Base-by-base conservation (phyloP, 2,888 invertebrate species). In the Encarsia formosa region DNA sequence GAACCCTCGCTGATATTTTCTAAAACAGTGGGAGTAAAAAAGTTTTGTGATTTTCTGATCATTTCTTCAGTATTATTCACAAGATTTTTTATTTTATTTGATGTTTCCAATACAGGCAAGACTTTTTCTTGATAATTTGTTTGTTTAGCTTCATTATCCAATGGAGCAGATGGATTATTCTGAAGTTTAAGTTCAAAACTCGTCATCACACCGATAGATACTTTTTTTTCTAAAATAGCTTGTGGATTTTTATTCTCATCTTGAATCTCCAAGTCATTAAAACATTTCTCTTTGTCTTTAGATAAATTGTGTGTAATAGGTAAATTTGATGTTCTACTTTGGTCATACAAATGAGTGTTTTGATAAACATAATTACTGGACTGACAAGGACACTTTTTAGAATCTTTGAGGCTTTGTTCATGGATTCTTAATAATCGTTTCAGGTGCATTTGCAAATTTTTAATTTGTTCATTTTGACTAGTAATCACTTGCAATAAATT, bases 121-220 rank as follows among this genome's bases (percentile, higher is more conserved):
- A 41, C 26, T 34, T 49, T 55, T 11, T 59, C 53, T 38, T 56
- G 50, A 16, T 49, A 52, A 44, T 45, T 52, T 18, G 52, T 59
- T 44, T 56, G 52, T 18, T 41, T 44, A 3, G 47, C 51, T 8
- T 64, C 61, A 57, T 57, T 59, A 35, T 63, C 58, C 13, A 60
- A 61, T 5, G 57, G 1, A 4, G 61, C 39, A 38, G 67, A 65
- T 31, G 68, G 68, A 60, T 63, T 70, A 39, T 71, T 71, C 46
- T 73, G 69, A 15, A 71, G 65, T 20, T 67, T 73, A 65, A 85
- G 79, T 74, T 86, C 85, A 69, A 85, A 84, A 69, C 85, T 85
- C 2, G 85, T 85, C 82, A 85, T 86, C 2, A 86, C 81, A 51
- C 85, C 85, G 47, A 86, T 83, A 0, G 86, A 85, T 63, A 85